Evolutionary conservation across 1,140 invertebrate species (phyloP).

Genomic region (Saccostrea echinata): DNA sequence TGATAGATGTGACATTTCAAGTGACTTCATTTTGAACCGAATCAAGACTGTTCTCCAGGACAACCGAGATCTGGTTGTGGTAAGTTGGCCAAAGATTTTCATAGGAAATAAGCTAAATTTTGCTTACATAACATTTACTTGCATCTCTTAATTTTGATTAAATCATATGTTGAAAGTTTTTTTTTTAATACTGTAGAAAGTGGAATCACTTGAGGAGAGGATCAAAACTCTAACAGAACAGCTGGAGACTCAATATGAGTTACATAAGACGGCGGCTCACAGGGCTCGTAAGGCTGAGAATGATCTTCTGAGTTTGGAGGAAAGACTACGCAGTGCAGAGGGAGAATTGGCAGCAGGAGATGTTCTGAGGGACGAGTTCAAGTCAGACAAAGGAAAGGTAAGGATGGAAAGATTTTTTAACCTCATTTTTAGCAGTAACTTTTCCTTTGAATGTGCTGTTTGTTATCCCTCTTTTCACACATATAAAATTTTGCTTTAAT

Average conservation of each 20-base stretch:
- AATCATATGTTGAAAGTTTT: slow-evolving; percentile 1
- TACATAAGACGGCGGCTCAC: slow-evolving; percentile 68
- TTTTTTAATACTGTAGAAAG: slow-evolving; percentile 67
- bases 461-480: too few species aligned
- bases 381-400: slow-evolving; percentile 78
- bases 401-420: not conserved
- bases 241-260: slow-evolving; percentile 74
- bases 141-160: not conserved
- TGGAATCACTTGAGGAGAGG: slow-evolving; percentile 73
- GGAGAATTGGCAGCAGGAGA: slow-evolving; percentile 77
- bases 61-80: slow-evolving; percentile 67
- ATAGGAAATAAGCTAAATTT: not conserved
- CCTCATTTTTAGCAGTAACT: not conserved
- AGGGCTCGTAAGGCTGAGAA: slow-evolving; percentile 72
- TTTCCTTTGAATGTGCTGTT: too few species aligned
- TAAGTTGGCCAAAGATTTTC: slow-evolving; percentile 58
- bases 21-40: slow-evolving; percentile 75
- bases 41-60: slow-evolving; percentile 62
- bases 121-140: too few species aligned
- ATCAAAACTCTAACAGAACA: slow-evolving; percentile 75
- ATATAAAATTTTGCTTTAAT: not conserved
- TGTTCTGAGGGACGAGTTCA: slow-evolving; percentile 76
- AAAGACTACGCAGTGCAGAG: slow-evolving; percentile 72
- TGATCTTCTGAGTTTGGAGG: slow-evolving; percentile 71
- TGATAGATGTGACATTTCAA: slow-evolving; percentile 65